Evolutionary conservation across 2,797 vertebrate species (phyloP).

Genomic region (Ctenosaura bakeri): DNA sequence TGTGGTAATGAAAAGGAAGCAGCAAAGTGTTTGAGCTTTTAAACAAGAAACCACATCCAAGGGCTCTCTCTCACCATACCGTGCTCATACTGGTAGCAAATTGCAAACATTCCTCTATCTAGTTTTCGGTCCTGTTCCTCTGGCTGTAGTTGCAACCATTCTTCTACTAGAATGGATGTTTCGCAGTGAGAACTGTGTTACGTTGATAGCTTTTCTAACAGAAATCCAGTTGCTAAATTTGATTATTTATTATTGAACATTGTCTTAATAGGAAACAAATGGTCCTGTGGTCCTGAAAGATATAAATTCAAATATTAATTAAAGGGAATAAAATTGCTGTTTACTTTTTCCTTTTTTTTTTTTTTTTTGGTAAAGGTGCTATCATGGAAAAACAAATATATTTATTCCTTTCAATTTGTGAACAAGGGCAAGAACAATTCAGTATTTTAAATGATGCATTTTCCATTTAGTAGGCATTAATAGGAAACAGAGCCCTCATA

Average conservation of each 20-base stretch:
- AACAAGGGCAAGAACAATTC: conserved; percentile 27
- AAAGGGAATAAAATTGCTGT: conserved; percentile 47
- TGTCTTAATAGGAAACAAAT: conserved; percentile 49
- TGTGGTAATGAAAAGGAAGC: conserved; percentile 67
- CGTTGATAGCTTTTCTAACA: conserved; percentile 35
- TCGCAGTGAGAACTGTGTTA: neutral
- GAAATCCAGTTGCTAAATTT: conserved; percentile 54
- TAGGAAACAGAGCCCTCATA: conserved; percentile 41
- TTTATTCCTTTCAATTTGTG: conserved; percentile 21
- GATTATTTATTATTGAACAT: conserved; percentile 51
- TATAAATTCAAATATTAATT: conserved; percentile 45
- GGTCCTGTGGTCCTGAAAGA: conserved; percentile 48
- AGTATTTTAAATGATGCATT: neutral
- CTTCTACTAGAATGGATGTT: neutral
- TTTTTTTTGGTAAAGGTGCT: conserved; percentile 35
- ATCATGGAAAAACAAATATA: conserved; percentile 40
- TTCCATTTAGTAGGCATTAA: neutral
- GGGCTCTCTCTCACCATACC: conserved; percentile 51
- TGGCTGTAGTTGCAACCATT: conserved; percentile 39
- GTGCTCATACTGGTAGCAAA: conserved; percentile 52
- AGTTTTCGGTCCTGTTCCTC: conserved; percentile 31
- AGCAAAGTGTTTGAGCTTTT: conserved; percentile 43
- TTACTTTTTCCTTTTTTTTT: neutral
- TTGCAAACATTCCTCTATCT: conserved; percentile 72
- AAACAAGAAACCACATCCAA: conserved; percentile 47